A percentile compares a stretch with the other conserved stretches of the same genome.
Evolutionary conservation across 2,888 invertebrate genomes (phyloP).

Genomic region (Dynastes tityus): DNA sequence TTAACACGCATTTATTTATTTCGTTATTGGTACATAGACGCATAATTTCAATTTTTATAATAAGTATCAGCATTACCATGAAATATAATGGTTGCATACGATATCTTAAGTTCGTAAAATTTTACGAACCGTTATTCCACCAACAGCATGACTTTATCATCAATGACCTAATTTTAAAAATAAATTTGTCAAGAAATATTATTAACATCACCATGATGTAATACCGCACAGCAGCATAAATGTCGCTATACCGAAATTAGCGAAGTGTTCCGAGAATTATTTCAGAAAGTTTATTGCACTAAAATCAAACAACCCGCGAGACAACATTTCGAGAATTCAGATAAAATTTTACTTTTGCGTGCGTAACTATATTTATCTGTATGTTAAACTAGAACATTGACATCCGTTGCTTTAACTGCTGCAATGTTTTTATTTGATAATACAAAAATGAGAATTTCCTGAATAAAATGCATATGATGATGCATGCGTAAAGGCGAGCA

Average conservation of each 20-base stretch:
- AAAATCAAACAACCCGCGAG: not conserved
- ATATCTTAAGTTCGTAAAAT: not conserved
- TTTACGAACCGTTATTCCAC: constrained; percentile 2
- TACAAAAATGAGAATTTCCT: no score
- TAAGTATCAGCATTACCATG: no score
- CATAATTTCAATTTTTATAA: no score
- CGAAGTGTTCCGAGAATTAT: no score
- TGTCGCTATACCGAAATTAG: not conserved
- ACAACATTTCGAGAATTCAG: not conserved
- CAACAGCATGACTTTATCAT: not conserved
- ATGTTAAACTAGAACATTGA: no score
- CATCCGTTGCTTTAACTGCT: no score
- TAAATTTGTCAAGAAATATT: not conserved
- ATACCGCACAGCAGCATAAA: not conserved
- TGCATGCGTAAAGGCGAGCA: no score
- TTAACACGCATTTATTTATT: no score
- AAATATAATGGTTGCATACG: not conserved
- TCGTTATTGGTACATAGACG: no score
- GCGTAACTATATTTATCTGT: not conserved
- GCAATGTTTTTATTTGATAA: no score
- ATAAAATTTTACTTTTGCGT: constrained; percentile 2
- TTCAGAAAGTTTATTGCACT: no score
- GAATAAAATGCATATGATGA: no score
- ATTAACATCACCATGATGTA: constrained; percentile 8
- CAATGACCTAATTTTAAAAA: constrained; percentile 15